These are phyloP conservation scores for Hypanus sabinus DNA, from an alignment of 2,113 vertebrate genomes.

Conservation along the genomic window DNA sequence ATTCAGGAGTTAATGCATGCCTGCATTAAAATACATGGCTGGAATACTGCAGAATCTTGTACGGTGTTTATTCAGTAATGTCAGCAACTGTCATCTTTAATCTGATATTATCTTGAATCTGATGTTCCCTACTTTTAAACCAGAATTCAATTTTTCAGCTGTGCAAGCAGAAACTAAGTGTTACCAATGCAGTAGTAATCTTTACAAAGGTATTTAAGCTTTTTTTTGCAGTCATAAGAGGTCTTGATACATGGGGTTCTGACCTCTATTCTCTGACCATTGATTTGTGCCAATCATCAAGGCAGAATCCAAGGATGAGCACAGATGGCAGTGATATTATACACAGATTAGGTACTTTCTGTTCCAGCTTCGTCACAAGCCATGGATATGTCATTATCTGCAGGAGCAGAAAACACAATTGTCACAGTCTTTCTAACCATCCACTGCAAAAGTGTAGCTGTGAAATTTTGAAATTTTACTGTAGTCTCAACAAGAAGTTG, in stretches of 20 bases:
- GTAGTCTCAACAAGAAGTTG: neutral
- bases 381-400: neutral
- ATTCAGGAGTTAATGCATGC: neutral
- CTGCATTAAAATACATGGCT: neutral
- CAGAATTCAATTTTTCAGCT: constrained; percentile 30
- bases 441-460: neutral
- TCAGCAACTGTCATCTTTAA: neutral
- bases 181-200: constrained; percentile 25
- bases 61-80: neutral
- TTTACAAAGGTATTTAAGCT: neutral
- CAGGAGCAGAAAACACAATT: neutral
- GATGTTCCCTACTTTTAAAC: neutral
- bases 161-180: neutral
- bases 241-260: neutral
- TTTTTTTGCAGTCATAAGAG: neutral
- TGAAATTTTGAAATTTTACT: neutral
- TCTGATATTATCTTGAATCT: neutral
- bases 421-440: neutral
- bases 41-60: neutral
- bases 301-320: neutral
- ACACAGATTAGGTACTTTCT: constrained; percentile 28
- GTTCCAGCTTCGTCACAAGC: neutral
- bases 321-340: constrained; percentile 1
- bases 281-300: constrained; percentile 25
- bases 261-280: constrained; percentile 24